Evolutionary conservation across 2,888 invertebrate species (phyloP).

Genomic region (Aplocera efformata): DNA sequence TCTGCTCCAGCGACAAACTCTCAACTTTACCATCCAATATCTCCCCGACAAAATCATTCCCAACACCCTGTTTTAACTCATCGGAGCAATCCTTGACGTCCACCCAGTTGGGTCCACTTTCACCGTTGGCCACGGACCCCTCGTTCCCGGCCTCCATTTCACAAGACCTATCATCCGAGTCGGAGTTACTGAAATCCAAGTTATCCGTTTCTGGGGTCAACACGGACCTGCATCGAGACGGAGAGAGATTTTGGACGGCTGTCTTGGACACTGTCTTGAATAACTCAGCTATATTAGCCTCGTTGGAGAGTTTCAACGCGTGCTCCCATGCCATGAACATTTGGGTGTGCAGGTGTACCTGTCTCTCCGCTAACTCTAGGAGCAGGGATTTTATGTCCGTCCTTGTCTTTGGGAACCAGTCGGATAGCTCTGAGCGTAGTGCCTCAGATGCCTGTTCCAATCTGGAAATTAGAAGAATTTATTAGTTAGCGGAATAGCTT

Average conservation of each 20-base stretch:
- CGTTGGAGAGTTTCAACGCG: constrained; percentile 52
- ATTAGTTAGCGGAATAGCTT: too few species aligned
- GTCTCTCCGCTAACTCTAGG: constrained; percentile 57
- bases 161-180: too few species aligned
- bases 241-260: constrained; percentile 63
- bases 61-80: neutral
- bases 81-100: too few species aligned
- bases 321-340: constrained; percentile 57
- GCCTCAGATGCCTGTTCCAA: constrained; percentile 69
- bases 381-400: constrained; percentile 54
- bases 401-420: constrained; percentile 65
- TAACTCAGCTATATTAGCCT: constrained; percentile 46
- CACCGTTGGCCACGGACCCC: too few species aligned
- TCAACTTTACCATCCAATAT: constrained; percentile 28
- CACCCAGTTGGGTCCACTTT: too few species aligned
- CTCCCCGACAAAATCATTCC: constrained; percentile 28
- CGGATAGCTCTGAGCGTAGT: constrained; percentile 58
- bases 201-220: constrained; percentile 50
- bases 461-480: constrained; percentile 31
- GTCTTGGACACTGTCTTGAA: constrained; percentile 69
- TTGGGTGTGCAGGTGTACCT: constrained; percentile 52
- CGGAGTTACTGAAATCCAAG: constrained; percentile 39
- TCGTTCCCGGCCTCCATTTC: too few species aligned
- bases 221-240: constrained; percentile 45
- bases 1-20: constrained; percentile 14